Evolutionary conservation across 1,140 invertebrate genomes (phyloP).

Genomic region (Drosophila sproati): DNA sequence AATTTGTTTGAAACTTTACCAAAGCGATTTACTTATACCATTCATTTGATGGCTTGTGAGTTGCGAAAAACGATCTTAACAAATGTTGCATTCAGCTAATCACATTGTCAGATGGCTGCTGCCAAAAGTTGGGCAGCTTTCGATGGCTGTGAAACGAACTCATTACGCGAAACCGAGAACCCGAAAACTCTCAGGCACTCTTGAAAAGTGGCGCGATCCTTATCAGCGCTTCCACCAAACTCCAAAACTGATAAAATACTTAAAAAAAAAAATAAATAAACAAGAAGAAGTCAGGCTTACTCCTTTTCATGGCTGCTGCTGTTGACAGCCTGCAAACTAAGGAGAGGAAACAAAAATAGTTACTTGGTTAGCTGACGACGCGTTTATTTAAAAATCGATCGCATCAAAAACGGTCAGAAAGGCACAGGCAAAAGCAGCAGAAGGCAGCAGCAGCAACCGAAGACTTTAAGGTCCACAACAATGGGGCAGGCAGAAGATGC

Average conservation of each 20-base stretch:
- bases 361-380: conserved; percentile 46
- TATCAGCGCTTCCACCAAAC: conserved; percentile 79
- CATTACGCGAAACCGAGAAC: conserved; percentile 59
- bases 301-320: conserved; percentile 35
- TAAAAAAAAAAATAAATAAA: conserved; percentile 39
- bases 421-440: background rate
- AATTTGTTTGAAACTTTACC: no score
- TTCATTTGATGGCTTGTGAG: background rate
- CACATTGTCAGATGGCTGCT: conserved; percentile 65
- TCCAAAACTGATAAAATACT: conserved; percentile 76
- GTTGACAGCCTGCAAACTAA: conserved; percentile 39
- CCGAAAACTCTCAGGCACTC: conserved; percentile 20
- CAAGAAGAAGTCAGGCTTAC: conserved; percentile 6
- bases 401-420: conserved; percentile 56
- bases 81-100: conserved; percentile 42
- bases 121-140: conserved; percentile 44
- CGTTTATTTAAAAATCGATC: conserved; percentile 75
- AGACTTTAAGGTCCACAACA: conserved; percentile 46
- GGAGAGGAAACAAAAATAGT: conserved; percentile 30
- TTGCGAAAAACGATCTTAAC: background rate
- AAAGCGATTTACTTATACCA: background rate
- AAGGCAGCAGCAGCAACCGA: background rate
- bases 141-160: conserved; percentile 76
- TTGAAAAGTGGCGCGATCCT: conserved; percentile 70
- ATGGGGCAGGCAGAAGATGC: conserved; percentile 49